Percentiles rank a stretch among this genome's conserved stretches.
These are phyloP conservation scores for Garra rufa DNA, from an alignment of 2,113 vertebrate species.

Conservation along the genomic window DNA sequence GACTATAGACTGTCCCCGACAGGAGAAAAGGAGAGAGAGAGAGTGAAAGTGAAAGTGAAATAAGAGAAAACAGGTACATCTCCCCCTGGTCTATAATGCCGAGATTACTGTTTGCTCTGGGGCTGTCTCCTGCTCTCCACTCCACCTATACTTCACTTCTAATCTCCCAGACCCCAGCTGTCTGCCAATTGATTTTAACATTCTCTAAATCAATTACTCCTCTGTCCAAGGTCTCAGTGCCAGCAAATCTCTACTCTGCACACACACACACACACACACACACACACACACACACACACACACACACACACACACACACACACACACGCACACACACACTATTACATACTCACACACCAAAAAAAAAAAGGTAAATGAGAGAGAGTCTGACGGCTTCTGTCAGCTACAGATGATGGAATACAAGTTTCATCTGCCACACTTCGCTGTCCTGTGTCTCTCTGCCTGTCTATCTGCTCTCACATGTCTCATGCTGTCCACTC, in stretches of 20 bases:
- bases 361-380: slow-evolving; percentile 52
- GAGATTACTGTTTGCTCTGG: slow-evolving; percentile 81
- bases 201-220: slow-evolving; percentile 84
- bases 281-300: slow-evolving; percentile 31
- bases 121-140: slow-evolving; percentile 71
- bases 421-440: slow-evolving; percentile 45
- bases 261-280: slow-evolving; percentile 38
- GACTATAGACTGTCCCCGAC: slow-evolving; percentile 73
- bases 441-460: slow-evolving; percentile 34
- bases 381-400: slow-evolving; percentile 43
- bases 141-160: slow-evolving; percentile 77
- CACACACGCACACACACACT: slow-evolving; percentile 31
- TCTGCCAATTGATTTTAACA: slow-evolving; percentile 83
- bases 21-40: slow-evolving; percentile 64
- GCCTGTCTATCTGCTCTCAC: slow-evolving; percentile 30
- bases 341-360: slow-evolving; percentile 53
- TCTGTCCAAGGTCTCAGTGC: slow-evolving; percentile 77
- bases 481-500: slow-evolving; percentile 38
- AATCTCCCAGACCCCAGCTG: slow-evolving; percentile 81
- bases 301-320: slow-evolving; percentile 1
- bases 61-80: slow-evolving; percentile 81
- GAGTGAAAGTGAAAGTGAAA: slow-evolving; percentile 57
- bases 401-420: slow-evolving; percentile 50
- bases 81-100: slow-evolving; percentile 80
- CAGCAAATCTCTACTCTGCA: slow-evolving; percentile 66